phyloP scores from a whole-genome alignment of 2,113 vertebrate species.

The Strigops habroptila region DNA sequence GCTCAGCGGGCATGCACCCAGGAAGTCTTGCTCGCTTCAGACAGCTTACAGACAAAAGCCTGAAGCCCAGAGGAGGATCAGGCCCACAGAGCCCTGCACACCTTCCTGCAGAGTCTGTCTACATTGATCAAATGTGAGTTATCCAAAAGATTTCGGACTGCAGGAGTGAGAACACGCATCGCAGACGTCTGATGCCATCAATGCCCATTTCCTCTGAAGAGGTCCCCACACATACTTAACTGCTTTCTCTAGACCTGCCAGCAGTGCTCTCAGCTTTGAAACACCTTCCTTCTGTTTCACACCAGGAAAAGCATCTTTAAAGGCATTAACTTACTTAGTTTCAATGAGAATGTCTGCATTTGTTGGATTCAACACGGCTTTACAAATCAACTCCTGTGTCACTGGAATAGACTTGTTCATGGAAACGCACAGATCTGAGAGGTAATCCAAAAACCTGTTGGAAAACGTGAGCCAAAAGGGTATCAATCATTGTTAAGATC shows the following conservation, averaged over 20 bases:
- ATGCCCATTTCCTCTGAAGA: background rate
- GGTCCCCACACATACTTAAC: background rate
- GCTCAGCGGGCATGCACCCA: background rate
- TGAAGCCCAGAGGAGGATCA: background rate
- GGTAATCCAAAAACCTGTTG: constrained; percentile 93
- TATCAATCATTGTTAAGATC: background rate
- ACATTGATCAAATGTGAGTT: background rate
- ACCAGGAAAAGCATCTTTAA: background rate
- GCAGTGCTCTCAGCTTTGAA: background rate
- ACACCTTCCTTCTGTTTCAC: constrained; percentile 10
- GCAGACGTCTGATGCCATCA: background rate
- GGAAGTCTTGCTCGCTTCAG: background rate
- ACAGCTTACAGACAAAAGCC: background rate
- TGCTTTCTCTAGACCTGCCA: background rate
- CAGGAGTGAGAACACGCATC: background rate
- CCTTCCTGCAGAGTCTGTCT: background rate
- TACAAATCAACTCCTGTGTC: constrained; percentile 97
- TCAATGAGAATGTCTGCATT: constrained; percentile 98
- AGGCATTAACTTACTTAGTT: constrained; percentile 84
- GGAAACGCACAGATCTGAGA: constrained; percentile 96
- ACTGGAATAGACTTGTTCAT: constrained; percentile 99
- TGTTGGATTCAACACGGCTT: constrained; percentile 89
- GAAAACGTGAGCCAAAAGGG: background rate
- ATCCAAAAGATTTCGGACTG: background rate
- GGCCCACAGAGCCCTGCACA: background rate